Conservation (phyloP, 2,797 vertebrate genomes). For the Sparidentex hasta region DNA sequence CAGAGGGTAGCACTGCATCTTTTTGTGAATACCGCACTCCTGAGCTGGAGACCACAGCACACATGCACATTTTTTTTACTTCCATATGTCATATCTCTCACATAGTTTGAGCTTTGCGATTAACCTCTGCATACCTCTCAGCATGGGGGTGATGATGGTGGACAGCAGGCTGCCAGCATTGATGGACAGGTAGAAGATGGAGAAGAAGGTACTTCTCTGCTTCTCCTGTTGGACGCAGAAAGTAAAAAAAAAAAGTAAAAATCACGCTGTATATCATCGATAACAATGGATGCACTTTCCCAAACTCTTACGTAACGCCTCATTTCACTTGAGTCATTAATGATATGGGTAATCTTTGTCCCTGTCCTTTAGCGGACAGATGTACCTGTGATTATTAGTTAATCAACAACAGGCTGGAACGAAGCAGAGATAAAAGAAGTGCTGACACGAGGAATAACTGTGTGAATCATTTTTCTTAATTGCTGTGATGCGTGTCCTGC, state of each 20-base stretch:
- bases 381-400: conserved; percentile 41
- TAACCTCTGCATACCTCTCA: conserved; percentile 86
- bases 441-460: conserved; percentile 61
- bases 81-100: accelerated
- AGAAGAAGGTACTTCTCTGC: conserved; percentile 94
- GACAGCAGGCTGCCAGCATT: conserved; percentile 97
- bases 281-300: background rate
- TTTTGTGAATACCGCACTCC: conserved; percentile 88
- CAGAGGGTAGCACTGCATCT: conserved; percentile 91
- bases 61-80: background rate
- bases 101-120: background rate
- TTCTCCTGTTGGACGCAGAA: conserved; percentile 86
- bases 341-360: conserved; percentile 35
- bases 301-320: background rate
- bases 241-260: background rate
- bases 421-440: conserved; percentile 59
- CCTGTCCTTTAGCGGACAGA: conserved; percentile 49
- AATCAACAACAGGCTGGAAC: conserved; percentile 59
- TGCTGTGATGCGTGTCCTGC: background rate
- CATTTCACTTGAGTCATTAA: conserved; percentile 19
- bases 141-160: conserved; percentile 92
- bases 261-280: too few relatives aligned
- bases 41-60: conserved; percentile 83
- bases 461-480: background rate
- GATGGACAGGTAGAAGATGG: conserved; percentile 96